Evolutionary conservation across 2,888 invertebrate species (phyloP), one percentile per base, ranked within the genome.

Genomic region (Bembecia ichneumoniformis): DNA sequence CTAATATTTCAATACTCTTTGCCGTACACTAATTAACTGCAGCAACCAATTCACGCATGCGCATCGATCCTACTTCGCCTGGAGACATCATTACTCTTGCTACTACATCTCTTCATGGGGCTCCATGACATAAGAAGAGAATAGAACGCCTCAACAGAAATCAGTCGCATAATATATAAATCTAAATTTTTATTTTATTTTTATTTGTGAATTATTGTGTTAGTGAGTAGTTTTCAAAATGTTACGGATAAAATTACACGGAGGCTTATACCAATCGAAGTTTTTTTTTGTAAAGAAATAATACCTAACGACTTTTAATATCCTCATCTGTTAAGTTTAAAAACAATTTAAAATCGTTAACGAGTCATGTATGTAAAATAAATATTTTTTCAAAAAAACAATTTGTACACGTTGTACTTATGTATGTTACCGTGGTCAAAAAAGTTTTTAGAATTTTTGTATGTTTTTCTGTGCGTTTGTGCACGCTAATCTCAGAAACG

Each of bases 61-160:
- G 75, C 81, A 76, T 72, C 71, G 74, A 74, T 71, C 70, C 64
- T 60, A 59, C 54, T 62, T 59, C 67, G 84, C 84, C 83, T 58
- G 74, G 60, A 81, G 84, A 74, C 72, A 82, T 70, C 76, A 83
- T 84, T 80, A 74, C 66, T 82, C 77, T 74, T 68, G 64, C 68
- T 69, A 68, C 65, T 64, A 69, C 65, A 65, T 63, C 54, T 49
- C 35, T 53, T 51, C 40, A 40, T 28, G 28, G 28, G 7, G 9
- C 40, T 40, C 49, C 15, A 17, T 11, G 44, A 17, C 7, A 44
- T 44, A 44, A 44, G 44, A 44, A 44, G n/a, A 40, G 13, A 40
- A 40, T 40, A 40, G 13, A n/a, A 40, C n/a, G 5, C 11, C 43
- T 1, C 5, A 13, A 14, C 9, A 13, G 43, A 40, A 40, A 40